Evolutionary conservation across 2,113 vertebrate species (phyloP), one percentile per base, ranked within the genome.

Genomic region (Paedocypris sp.): DNA sequence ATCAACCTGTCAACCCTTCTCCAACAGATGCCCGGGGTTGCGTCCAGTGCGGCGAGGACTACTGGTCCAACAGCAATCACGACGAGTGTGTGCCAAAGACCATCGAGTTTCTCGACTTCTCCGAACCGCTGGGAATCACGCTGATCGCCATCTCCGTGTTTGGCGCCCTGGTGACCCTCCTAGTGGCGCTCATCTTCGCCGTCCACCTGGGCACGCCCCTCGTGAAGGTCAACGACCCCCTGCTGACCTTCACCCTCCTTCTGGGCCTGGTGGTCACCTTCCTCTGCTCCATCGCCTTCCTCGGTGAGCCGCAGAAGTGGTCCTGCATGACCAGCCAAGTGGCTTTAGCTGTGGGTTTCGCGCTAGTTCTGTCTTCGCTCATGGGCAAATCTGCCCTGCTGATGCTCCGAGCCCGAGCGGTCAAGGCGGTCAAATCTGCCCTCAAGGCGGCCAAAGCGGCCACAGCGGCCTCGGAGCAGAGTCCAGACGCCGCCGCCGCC

Each of bases 261-360:
- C 49, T 86, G 39, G 86, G 87, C 6, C 73, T 93, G 35, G 70
- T 84, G 29, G 78, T 88, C 64, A 89, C 73, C 6, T 81, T 88
- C 73, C 79, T 90, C 46, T 82, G 82, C 39, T 88, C 90, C 51
- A 75, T 88, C 7, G 77, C 88, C 19, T 91, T 89, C 75, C 80
- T 85, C 1, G 87, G 88, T n/a, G 70, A 82, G 69, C 88, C 88
- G 2, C 60, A 67, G 47, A 22, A 23, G 43, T 90, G 88, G 88
- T 88, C 84, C 60, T 90, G 88, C 73, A 86, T 85, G 86, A 85
- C 87, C 68, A 77, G 79, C 32, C 88, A 91, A 68, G 79, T 88
- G 9, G 82, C 78, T 0, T 76, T 93, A 50, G 87, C 85, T 2
- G 50, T 90, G 48, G 85, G 85, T 10, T 91, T 92, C 19, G 81